phyloP scores from a whole-genome alignment of 2,113 vertebrate genomes.

The Etheostoma cragini region DNA sequence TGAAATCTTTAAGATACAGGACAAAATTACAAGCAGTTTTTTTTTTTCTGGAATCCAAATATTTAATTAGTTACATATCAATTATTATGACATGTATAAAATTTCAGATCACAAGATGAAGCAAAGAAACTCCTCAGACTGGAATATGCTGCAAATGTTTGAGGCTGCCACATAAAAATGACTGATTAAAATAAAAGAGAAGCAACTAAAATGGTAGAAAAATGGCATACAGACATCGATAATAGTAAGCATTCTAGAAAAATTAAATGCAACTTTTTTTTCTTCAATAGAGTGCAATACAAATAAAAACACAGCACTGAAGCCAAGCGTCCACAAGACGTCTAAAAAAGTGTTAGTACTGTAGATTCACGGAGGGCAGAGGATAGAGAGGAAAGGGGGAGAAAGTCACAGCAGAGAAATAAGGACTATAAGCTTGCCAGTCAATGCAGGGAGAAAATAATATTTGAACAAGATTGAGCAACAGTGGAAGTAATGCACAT shows the following conservation, averaged over 20 bases:
- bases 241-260: slow-evolving; percentile 84
- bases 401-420: slow-evolving; percentile 88
- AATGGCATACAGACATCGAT: slow-evolving; percentile 81
- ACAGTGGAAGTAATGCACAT: slow-evolving; percentile 87
- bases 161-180: slow-evolving; percentile 89
- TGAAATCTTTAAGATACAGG: slow-evolving; percentile 23
- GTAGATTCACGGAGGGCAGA: slow-evolving; percentile 87
- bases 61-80: slow-evolving; percentile 98
- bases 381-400: slow-evolving; percentile 80
- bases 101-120: slow-evolving; percentile 98
- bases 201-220: slow-evolving; percentile 87
- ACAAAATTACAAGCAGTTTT: slow-evolving; percentile 26
- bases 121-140: slow-evolving; percentile 90
- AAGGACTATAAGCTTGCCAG: slow-evolving; percentile 84
- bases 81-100: slow-evolving; percentile 99
- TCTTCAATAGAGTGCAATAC: slow-evolving; percentile 89
- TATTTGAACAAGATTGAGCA: slow-evolving; percentile 82
- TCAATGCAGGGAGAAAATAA: slow-evolving; percentile 84
- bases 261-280: slow-evolving; percentile 85
- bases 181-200: slow-evolving; percentile 88
- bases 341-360: slow-evolving; percentile 93
- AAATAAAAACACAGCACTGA: slow-evolving; percentile 92
- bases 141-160: slow-evolving; percentile 86
- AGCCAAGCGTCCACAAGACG: slow-evolving; percentile 94
- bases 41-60: slow-evolving; percentile 93